These are phyloP conservation scores for Cyanoliseus patagonus DNA, from an alignment of 2,113 vertebrate genomes.

Conservation along the genomic window DNA sequence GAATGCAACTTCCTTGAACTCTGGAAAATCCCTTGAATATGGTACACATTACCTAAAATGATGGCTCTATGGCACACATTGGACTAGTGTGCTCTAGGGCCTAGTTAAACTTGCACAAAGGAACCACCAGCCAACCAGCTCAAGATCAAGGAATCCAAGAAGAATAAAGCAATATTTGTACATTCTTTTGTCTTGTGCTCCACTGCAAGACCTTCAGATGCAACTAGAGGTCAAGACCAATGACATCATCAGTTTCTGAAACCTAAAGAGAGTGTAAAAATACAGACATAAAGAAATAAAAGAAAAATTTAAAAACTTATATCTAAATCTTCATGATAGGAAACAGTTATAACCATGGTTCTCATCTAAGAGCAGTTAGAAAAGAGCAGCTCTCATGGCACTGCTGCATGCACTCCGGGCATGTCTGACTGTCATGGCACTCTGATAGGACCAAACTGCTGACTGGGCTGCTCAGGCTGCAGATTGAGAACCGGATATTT, in stretches of 20 bases:
- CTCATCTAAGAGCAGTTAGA: background rate
- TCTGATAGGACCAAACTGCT: background rate
- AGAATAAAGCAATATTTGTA: background rate
- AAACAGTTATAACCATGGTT: background rate
- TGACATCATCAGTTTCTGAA: background rate
- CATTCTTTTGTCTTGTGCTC: background rate
- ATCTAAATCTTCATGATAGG: background rate
- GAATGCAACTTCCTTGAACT: background rate
- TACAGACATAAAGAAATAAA: background rate
- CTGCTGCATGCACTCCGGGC: background rate
- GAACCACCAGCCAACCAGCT: background rate
- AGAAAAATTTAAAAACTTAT: background rate
- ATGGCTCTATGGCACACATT: background rate
- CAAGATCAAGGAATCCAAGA: background rate
- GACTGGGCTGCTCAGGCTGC: background rate
- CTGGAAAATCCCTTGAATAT: background rate
- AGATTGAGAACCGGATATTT: background rate
- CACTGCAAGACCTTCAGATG: background rate
- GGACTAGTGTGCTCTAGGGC: background rate
- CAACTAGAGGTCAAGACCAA: background rate
- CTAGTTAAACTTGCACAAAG: background rate
- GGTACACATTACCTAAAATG: background rate
- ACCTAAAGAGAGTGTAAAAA: background rate
- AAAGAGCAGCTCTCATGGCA: background rate
- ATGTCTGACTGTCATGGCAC: background rate